phyloP scores from a whole-genome alignment of 2,113 vertebrate genomes.

The Pteronura brasiliensis region DNA sequence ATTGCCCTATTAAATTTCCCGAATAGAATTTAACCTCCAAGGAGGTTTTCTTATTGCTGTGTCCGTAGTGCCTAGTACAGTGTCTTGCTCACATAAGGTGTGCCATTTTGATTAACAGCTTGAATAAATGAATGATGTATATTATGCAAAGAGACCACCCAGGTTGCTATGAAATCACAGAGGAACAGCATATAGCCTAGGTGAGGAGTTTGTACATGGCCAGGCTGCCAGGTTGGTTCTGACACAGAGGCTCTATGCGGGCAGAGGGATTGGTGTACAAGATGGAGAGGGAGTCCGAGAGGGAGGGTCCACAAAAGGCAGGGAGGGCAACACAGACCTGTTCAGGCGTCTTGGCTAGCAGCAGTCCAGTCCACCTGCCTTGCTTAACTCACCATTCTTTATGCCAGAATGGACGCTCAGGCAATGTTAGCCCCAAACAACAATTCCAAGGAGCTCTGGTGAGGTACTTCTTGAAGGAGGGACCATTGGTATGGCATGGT shows the following conservation, averaged over 20 bases:
- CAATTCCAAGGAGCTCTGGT: not conserved
- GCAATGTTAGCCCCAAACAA: no score
- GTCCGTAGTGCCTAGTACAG: not conserved
- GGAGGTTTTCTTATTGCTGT: not conserved
- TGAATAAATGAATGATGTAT: not conserved
- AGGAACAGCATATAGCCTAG: not conserved
- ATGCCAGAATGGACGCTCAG: not conserved
- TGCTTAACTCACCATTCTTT: not conserved
- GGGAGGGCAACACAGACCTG: not conserved
- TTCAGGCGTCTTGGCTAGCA: not conserved
- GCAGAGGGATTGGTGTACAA: not conserved
- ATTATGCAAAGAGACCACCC: not conserved
- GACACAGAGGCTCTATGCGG: not conserved
- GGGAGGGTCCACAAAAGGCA: not conserved
- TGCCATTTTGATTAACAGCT: not conserved
- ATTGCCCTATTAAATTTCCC: not conserved
- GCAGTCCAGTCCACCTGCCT: not conserved
- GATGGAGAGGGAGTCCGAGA: not conserved
- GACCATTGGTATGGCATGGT: no score
- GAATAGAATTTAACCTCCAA: not conserved
- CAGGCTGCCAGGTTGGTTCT: not conserved
- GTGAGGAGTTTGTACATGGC: not conserved
- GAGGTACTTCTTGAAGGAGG: not conserved
- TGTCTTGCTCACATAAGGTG: not conserved
- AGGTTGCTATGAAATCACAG: not conserved